These are phyloP conservation scores for Ptychobarbus kaznakovi DNA, from an alignment of 2,797 vertebrate genomes.

Conservation along the genomic window DNA sequence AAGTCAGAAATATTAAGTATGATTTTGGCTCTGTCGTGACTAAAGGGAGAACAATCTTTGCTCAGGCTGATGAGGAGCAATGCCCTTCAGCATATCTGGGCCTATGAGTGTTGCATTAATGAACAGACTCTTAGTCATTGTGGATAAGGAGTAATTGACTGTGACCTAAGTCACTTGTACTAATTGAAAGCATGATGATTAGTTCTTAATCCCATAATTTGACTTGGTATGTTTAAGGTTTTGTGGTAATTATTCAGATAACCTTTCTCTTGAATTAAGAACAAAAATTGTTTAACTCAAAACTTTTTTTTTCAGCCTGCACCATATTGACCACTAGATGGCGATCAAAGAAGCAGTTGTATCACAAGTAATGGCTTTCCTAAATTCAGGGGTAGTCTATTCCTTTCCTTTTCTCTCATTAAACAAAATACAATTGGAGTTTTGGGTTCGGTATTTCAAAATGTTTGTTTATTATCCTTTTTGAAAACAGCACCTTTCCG, in stretches of 20 bases:
- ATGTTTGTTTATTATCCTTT: background rate
- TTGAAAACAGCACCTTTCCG: background rate
- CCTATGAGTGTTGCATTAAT: conserved; percentile 3
- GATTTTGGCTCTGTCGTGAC: background rate
- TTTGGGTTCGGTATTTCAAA: background rate
- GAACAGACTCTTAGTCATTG: conserved; percentile 29
- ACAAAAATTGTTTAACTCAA: background rate
- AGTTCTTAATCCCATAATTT: conserved; percentile 1
- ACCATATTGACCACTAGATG: conserved; percentile 69
- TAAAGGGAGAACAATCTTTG: background rate
- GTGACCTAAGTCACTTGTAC: conserved; percentile 8
- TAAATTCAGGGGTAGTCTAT: background rate
- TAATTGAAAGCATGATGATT: conserved; percentile 47
- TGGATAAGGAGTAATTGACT: conserved; percentile 43
- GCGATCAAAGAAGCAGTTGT: conserved; percentile 55
- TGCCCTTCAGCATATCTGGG: conserved; percentile 57
- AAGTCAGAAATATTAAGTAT: background rate
- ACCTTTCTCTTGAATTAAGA: background rate
- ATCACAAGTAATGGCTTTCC: background rate
- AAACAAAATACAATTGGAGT: background rate
- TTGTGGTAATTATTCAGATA: conserved; percentile 33
- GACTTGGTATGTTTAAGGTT: conserved; percentile 18
- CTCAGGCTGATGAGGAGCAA: conserved; percentile 1
- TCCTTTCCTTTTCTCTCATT: background rate
- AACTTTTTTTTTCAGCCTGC: background rate